Base-by-base conservation (phyloP, 2,113 vertebrate species). In the Microtus oregoni region DNA sequence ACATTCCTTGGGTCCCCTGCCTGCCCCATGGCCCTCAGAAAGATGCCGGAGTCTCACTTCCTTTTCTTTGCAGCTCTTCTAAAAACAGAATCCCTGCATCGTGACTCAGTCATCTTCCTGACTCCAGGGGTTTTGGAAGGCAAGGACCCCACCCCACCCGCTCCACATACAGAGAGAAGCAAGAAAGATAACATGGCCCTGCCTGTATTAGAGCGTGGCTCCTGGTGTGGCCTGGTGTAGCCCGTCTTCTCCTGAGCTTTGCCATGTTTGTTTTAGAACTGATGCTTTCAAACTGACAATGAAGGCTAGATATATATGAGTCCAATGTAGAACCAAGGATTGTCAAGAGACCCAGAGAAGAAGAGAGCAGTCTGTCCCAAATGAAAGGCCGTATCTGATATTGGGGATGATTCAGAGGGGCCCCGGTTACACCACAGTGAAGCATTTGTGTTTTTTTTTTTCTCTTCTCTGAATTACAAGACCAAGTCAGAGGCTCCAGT, bases 61-160 rank as follows among this genome's bases (percentile, higher is more conserved):
- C 82, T 77, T 35, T 86, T 67, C 10, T 82, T 5, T 58, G 79
- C 63, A n/a, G 11, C 65, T n/a, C 92, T 92, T 72, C 61, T 55
- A 55, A 86, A 89, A 5, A 6, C 58, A 77, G 61, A 32, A 47
- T 89, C 94, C 77, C 44, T 95, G 86, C 41, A 5, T 61, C 0
- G 0, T 91, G 96, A 89, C 67, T 95, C 96, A 91, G 77, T 94
- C 94, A 96, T 47, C 47, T 2, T 32, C 55, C 89, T 15, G 47
- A 28, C 75, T 58, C 70, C 30, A 35, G 58, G 14, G 20, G 26
- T 83, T 1, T 2, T 8, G 4, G 4, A 2, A 0, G 28, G 28
- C 70, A 81, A 19, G 41, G 81, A 58, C 79, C 52, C 63, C 72
- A 26, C 82, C 61, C 44, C 44, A 30, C 14, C 50, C 38, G 4